These are phyloP conservation scores for Saguinus imperator DNA, from an alignment of 2,113 vertebrate genomes.

Conservation along the genomic window DNA sequence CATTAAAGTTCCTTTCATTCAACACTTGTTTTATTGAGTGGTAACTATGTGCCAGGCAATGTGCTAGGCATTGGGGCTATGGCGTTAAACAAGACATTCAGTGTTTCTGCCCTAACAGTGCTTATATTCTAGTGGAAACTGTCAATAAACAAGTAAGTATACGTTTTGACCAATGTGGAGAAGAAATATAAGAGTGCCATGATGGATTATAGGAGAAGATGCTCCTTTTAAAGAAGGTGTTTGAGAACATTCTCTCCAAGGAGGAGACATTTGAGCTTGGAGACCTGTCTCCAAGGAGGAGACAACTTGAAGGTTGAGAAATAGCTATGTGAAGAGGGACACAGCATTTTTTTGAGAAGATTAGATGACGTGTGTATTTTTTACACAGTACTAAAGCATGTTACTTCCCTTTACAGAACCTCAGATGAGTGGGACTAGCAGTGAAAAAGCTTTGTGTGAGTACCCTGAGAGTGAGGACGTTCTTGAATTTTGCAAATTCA, in stretches of 20 bases:
- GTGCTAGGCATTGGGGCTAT: neutral
- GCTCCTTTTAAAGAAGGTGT: neutral
- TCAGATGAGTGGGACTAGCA: neutral
- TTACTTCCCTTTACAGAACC: neutral
- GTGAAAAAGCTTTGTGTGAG: neutral
- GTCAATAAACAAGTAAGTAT: neutral
- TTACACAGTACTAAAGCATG: neutral
- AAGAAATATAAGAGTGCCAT: neutral
- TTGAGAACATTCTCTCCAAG: neutral
- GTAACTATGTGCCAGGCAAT: neutral
- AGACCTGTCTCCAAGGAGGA: neutral
- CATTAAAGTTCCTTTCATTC: neutral
- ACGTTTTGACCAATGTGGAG: neutral
- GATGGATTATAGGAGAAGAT: neutral
- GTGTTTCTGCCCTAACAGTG: neutral
- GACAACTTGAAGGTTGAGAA: neutral
- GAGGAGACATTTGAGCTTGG: neutral
- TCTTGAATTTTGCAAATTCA: neutral
- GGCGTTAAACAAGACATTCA: neutral
- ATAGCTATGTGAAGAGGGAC: neutral
- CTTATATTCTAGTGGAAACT: neutral
- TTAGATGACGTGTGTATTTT: neutral
- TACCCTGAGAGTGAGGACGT: fast-evolving
- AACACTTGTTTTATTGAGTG: neutral
- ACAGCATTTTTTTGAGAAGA: neutral